phyloP scores from a whole-genome alignment of 2,113 vertebrate species.

The Jacana jacana region DNA sequence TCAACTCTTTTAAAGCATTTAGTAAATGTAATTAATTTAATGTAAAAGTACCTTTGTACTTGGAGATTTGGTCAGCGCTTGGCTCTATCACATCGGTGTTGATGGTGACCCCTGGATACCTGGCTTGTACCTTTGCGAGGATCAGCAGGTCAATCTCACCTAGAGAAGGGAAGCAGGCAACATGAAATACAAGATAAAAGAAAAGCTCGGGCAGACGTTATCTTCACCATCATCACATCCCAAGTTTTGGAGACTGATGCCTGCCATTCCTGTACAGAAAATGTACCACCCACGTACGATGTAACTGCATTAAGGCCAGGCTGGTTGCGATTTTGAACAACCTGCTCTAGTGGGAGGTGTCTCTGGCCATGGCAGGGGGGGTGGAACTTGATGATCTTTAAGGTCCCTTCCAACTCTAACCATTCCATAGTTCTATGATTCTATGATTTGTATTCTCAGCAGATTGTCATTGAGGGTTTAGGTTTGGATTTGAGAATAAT shows the following conservation, averaged over 20 bases:
- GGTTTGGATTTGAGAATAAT: background rate
- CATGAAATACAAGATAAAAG: background rate
- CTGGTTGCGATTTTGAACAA: no score
- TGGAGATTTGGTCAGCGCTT: constrained; percentile 75
- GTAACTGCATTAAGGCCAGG: background rate
- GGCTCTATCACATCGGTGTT: constrained; percentile 83
- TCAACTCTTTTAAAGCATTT: background rate
- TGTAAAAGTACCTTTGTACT: constrained; percentile 84
- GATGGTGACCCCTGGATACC: constrained; percentile 73
- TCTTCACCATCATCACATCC: background rate
- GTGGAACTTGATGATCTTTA: no score
- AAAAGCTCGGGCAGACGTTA: background rate
- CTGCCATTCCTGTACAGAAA: background rate
- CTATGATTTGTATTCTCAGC: background rate
- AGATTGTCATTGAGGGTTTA: background rate
- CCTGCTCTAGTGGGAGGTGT: no score
- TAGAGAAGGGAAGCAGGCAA: constrained; percentile 48
- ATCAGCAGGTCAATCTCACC: constrained; percentile 86
- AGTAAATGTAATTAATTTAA: background rate
- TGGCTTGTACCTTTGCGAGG: constrained; percentile 76
- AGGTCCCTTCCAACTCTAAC: no score
- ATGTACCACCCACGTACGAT: background rate
- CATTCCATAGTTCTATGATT: no score
- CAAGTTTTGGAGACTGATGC: background rate
- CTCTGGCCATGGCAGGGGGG: no score